Conservation (phyloP, 2,888 invertebrate genomes). For the Miltochrista miniata region DNA sequence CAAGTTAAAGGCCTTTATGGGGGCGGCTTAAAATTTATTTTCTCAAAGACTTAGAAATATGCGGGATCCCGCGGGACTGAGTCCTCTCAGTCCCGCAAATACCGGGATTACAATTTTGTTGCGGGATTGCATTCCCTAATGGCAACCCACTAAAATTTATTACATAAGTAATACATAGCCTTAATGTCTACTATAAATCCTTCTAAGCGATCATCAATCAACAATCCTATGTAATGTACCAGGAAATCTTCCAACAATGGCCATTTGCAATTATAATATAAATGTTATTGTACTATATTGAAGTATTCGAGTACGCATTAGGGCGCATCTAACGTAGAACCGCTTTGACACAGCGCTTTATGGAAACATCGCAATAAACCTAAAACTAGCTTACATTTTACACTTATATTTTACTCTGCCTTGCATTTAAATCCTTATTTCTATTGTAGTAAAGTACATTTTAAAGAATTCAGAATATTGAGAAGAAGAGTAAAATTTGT, state of each 20-base stretch:
- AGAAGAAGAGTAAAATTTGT: slow-evolving; percentile 18
- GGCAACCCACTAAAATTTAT: background rate
- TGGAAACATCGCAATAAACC: slow-evolving; percentile 52
- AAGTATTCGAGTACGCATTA: slow-evolving; percentile 41
- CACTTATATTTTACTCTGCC: slow-evolving; percentile 2
- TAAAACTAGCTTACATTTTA: slow-evolving; percentile 21
- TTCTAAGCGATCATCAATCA: slow-evolving; percentile 23
- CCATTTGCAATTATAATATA: slow-evolving; percentile 54
- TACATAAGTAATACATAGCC: slow-evolving; percentile 3
- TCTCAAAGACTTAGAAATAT: too few relatives aligned
- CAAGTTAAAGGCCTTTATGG: too few relatives aligned
- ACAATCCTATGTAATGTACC: slow-evolving; percentile 23
- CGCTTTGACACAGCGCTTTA: slow-evolving; percentile 55
- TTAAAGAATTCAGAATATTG: slow-evolving; percentile 12
- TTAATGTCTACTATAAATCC: slow-evolving; percentile 21
- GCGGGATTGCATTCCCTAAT: too few relatives aligned
- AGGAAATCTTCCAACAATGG: slow-evolving; percentile 38
- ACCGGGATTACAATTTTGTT: too few relatives aligned
- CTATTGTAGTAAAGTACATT: slow-evolving; percentile 6
- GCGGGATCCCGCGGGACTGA: too few relatives aligned
- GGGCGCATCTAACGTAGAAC: slow-evolving; percentile 46
- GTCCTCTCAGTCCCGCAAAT: too few relatives aligned
- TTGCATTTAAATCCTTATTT: slow-evolving; percentile 7
- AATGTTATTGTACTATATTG: slow-evolving; percentile 46
- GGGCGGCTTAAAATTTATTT: too few relatives aligned